A percentile compares a stretch with the other conserved stretches of the same genome.
Conservation (phyloP, 2,888 invertebrate species). For the Ceramica pisi region DNA sequence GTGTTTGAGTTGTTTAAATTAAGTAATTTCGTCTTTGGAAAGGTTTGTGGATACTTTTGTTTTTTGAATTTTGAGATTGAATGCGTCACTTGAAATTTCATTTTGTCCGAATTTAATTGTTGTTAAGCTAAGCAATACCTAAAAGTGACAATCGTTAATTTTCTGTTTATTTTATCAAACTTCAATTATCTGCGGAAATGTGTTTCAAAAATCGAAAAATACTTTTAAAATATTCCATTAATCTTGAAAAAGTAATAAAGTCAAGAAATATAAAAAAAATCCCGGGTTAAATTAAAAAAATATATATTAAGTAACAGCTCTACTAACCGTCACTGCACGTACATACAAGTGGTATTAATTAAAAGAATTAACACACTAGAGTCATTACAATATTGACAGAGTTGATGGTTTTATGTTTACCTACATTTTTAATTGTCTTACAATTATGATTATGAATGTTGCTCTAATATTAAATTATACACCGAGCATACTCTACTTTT, state of each 20-base stretch:
- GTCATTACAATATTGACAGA: neutral
- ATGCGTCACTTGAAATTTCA: neutral
- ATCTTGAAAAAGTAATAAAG: too few species aligned
- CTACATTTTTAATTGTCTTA: neutral
- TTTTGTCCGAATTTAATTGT: neutral
- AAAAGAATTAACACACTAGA: neutral
- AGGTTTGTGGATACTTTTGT: neutral
- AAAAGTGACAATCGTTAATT: too few species aligned
- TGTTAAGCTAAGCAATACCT: too few species aligned
- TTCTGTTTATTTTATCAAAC: too few species aligned
- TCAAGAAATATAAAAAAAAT: too few species aligned
- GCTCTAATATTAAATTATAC: neutral
- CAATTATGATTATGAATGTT: neutral
- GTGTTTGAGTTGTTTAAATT: slow-evolving; percentile 37
- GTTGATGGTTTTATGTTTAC: neutral
- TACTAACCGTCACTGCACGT: neutral
- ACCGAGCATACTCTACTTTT: too few species aligned
- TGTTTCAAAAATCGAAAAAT: too few species aligned
- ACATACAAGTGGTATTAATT: neutral
- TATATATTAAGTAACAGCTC: neutral
- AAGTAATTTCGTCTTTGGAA: slow-evolving; percentile 6
- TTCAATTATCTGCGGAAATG: too few species aligned
- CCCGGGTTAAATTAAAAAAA: neutral
- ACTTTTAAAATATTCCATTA: too few species aligned
- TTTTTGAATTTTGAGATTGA: neutral